A percentile compares a stretch with the other conserved stretches of the same genome.
Conservation (phyloP, 2,113 vertebrate species). For the Chunga burmeisteri region DNA sequence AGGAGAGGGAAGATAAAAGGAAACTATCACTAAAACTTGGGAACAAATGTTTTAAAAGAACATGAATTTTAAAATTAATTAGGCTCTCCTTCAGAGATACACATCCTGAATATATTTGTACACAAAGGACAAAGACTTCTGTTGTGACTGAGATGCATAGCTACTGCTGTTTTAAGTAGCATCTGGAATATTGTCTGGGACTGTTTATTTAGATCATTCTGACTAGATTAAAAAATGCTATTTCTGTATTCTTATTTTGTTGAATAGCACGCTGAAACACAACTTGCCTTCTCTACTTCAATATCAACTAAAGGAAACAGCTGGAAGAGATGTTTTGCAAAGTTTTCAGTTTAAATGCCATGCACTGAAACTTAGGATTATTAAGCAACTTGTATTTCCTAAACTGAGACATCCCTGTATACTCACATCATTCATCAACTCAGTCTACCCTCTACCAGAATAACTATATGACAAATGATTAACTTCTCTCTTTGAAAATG, state of each 20-base stretch:
- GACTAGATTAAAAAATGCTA: background rate
- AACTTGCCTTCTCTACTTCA: background rate
- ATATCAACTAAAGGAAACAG: background rate
- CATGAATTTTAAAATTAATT: background rate
- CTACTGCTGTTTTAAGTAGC: background rate
- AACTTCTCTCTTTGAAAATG: background rate
- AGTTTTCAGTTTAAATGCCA: background rate
- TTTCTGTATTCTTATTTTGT: background rate
- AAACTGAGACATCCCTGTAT: background rate
- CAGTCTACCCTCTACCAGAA: background rate
- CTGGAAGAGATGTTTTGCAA: background rate
- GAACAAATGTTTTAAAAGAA: background rate
- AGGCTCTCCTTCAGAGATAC: background rate
- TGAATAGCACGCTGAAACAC: background rate
- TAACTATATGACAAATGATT: background rate
- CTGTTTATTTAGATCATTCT: background rate
- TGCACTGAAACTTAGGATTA: background rate
- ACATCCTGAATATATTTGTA: background rate
- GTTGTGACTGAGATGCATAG: background rate
- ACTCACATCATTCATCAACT: fast-evolving
- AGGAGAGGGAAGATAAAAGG: background rate
- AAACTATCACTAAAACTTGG: background rate
- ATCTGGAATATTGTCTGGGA: background rate
- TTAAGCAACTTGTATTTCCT: background rate
- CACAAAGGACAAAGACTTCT: background rate